A percentile compares a stretch with the other conserved stretches of the same genome.
phyloP scores from a whole-genome alignment of 2,113 vertebrate genomes.

The Albula glossodonta region DNA sequence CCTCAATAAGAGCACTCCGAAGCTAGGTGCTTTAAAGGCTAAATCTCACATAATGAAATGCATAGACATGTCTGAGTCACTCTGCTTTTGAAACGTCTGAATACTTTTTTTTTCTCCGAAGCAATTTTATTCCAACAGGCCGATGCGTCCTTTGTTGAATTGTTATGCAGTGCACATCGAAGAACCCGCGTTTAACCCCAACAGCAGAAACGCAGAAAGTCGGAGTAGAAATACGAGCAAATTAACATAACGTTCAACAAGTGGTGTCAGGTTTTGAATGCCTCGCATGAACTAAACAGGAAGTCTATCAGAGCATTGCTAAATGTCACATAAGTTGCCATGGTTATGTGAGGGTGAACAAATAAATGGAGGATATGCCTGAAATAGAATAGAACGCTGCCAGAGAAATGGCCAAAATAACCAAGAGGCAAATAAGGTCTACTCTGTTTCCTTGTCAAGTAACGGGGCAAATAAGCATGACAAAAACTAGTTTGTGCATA shows the following conservation, averaged over 20 bases:
- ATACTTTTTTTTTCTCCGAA: not conserved
- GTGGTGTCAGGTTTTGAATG: not conserved
- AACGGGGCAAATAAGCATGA: no score
- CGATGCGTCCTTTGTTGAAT: not conserved
- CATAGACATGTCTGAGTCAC: not conserved
- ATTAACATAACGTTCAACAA: not conserved
- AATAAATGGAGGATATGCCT: slow-evolving; percentile 39
- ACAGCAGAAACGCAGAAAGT: not conserved
- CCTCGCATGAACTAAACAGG: slow-evolving; percentile 39
- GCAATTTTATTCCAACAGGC: not conserved
- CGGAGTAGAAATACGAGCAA: not conserved
- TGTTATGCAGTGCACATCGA: not conserved
- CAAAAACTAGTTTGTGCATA: no score
- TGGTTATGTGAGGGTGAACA: slow-evolving; percentile 23
- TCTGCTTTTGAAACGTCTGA: not conserved
- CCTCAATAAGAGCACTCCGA: not conserved
- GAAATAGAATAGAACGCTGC: slow-evolving; percentile 33
- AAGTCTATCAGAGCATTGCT: slow-evolving; percentile 39
- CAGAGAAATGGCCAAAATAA: slow-evolving; percentile 17
- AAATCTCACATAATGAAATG: not conserved
- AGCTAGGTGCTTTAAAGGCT: not conserved
- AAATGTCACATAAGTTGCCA: slow-evolving; percentile 27
- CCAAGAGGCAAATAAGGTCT: not conserved
- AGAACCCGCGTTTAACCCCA: not conserved
- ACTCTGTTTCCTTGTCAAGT: not conserved